These are phyloP conservation scores for Okapia johnstoni DNA, from an alignment of 2,113 vertebrate genomes.

Conservation along the genomic window DNA sequence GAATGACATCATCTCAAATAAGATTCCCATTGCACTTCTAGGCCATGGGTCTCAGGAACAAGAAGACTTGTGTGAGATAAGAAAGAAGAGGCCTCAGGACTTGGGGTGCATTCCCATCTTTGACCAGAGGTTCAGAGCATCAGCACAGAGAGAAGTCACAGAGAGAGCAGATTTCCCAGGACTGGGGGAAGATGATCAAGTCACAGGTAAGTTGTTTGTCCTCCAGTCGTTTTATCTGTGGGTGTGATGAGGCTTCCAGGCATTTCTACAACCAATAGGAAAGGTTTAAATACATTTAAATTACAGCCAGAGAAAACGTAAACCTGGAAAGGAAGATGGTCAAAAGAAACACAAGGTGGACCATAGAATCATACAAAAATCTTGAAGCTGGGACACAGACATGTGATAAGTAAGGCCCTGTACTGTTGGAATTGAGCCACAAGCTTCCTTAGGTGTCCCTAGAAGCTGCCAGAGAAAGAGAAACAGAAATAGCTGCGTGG, in stretches of 20 bases:
- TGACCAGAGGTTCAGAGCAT: background rate
- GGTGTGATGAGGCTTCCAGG: background rate
- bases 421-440: background rate
- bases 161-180: background rate
- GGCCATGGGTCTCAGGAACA: background rate
- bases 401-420: background rate
- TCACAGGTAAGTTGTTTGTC: slow-evolving; percentile 24
- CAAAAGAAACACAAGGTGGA: background rate
- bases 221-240: background rate
- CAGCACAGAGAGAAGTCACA: background rate
- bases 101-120: background rate
- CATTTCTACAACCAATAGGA: background rate
- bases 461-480: background rate
- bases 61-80: background rate
- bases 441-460: background rate
- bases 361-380: background rate
- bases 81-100: background rate
- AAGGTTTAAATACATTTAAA: background rate
- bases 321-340: background rate
- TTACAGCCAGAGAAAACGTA: background rate
- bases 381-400: background rate
- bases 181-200: slow-evolving; percentile 20
- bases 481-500: rapidly evolving
- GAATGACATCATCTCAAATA: background rate
- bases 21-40: background rate